Percentiles rank a stretch among this genome's conserved stretches.
phyloP scores from a whole-genome alignment of 2,113 vertebrate species.

The Piaya cayana region DNA sequence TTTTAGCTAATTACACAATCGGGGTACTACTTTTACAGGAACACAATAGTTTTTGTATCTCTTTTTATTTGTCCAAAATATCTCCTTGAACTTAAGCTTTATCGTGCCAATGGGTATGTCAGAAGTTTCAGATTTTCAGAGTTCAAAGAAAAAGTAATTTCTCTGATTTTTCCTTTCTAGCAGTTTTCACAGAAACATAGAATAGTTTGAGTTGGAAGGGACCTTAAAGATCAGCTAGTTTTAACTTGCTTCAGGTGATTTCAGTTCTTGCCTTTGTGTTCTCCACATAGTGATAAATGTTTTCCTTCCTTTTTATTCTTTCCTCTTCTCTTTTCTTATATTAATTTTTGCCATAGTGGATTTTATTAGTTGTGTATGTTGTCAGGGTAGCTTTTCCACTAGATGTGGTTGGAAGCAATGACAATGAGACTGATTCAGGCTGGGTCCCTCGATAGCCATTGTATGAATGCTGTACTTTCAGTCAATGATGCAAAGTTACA shows the following conservation, averaged over 20 bases:
- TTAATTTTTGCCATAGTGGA: neutral
- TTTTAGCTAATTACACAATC: neutral
- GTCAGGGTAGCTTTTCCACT: neutral
- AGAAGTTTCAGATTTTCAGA: neutral
- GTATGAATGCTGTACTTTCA: neutral
- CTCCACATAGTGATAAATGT: neutral
- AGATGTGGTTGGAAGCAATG: neutral
- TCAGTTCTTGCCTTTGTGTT: neutral
- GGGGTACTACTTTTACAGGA: neutral
- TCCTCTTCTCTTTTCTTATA: neutral
- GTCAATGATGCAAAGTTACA: neutral
- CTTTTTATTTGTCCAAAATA: neutral
- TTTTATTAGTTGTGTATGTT: neutral
- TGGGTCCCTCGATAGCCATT: neutral
- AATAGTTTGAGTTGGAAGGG: no score
- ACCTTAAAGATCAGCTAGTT: neutral
- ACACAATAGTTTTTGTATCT: rapidly evolving
- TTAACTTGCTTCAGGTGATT: neutral
- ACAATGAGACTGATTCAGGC: neutral
- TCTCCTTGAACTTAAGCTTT: neutral
- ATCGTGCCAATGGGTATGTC: neutral
- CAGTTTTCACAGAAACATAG: neutral
- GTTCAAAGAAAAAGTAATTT: neutral
- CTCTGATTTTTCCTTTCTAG: neutral
- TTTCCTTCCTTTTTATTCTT: neutral